These are phyloP conservation scores for Nilaparvata lugens DNA, from an alignment of 1,140 invertebrate genomes.

Conservation along the genomic window DNA sequence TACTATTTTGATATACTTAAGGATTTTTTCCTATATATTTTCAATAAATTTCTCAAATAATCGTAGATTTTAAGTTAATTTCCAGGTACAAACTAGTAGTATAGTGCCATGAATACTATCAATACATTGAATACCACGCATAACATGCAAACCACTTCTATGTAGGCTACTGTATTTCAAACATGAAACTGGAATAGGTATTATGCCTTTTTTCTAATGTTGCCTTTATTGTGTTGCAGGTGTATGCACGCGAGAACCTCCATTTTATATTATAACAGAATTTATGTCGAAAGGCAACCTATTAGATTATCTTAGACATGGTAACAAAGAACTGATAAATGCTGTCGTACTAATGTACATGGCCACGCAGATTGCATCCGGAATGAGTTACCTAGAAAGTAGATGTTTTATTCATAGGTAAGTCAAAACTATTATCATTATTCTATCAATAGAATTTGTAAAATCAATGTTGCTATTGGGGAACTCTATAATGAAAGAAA, in stretches of 20 bases:
- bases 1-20: no score
- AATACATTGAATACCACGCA: no score
- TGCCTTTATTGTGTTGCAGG: slow-evolving; percentile 43
- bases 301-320: slow-evolving; percentile 87
- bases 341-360: slow-evolving; percentile 97
- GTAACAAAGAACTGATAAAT: slow-evolving; percentile 80
- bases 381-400: slow-evolving; percentile 97
- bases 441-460: neutral
- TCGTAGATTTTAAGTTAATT: no score
- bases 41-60: no score
- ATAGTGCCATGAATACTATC: no score
- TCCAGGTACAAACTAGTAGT: no score
- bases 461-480: neutral
- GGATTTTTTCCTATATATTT: no score
- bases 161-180: neutral
- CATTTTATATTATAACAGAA: slow-evolving; percentile 99
- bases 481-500: no score
- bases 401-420: slow-evolving; percentile 93
- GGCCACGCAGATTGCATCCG: slow-evolving; percentile 96
- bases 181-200: neutral
- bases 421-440: slow-evolving; percentile 1
- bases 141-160: neutral
- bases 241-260: slow-evolving; percentile 94
- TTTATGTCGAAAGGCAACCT: slow-evolving; percentile 99
- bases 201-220: slow-evolving; percentile 13